Evolutionary conservation across 2,113 vertebrate species (phyloP).

Genomic region (Lucifuga dentata): DNA sequence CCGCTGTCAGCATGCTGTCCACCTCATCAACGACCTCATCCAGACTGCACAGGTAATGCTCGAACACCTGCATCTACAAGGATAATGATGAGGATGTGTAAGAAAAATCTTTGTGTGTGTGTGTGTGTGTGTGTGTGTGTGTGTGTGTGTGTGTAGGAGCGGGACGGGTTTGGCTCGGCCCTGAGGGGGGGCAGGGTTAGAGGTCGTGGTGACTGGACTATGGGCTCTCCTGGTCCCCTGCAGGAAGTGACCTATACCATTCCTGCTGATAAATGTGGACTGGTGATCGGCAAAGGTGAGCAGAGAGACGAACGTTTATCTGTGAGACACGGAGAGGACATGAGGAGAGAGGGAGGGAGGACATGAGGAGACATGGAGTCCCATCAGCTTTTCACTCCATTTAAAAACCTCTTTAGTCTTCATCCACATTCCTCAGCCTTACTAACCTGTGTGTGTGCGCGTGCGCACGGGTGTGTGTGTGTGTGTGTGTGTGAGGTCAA

Average conservation of each 20-base stretch:
- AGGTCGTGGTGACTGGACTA: constrained; percentile 90
- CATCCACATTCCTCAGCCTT: constrained; percentile 23
- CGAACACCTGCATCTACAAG: neutral
- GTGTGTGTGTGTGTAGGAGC: constrained; percentile 82
- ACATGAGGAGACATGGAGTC: too few relatives aligned
- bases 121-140: neutral
- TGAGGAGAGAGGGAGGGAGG: too few relatives aligned
- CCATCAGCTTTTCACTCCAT: too few relatives aligned
- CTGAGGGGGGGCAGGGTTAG: constrained; percentile 82
- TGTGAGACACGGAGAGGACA: too few relatives aligned
- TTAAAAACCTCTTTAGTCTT: constrained; percentile 29
- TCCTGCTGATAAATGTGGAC: constrained; percentile 93
- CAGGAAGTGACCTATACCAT: constrained; percentile 96
- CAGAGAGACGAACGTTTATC: too few relatives aligned
- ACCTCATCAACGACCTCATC: constrained; percentile 94
- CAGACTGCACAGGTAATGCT: constrained; percentile 91
- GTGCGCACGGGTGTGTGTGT: constrained; percentile 60
- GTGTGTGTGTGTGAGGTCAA: constrained; percentile 72
- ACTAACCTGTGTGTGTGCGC: constrained; percentile 50
- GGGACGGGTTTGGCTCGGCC: constrained; percentile 88
- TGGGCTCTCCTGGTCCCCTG: constrained; percentile 88
- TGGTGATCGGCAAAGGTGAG: constrained; percentile 95
- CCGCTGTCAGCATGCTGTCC: constrained; percentile 92
- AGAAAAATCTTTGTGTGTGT: constrained; percentile 4
- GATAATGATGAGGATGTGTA: too few relatives aligned